These are phyloP conservation scores for Pseudonaja textilis DNA, from an alignment of 2,113 vertebrate genomes.

Conservation along the genomic window DNA sequence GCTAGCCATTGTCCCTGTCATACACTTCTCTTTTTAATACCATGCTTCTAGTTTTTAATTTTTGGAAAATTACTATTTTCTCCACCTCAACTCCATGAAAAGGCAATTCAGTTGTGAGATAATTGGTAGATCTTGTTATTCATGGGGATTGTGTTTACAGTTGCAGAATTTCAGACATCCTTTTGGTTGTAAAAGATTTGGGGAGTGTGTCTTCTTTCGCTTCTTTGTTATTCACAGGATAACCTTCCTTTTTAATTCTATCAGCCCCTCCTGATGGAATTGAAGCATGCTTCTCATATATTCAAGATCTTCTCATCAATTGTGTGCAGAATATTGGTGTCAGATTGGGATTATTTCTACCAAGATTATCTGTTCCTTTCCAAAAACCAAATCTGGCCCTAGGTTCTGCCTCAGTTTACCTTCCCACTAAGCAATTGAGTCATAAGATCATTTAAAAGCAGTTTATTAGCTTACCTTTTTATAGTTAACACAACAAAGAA, in stretches of 20 bases:
- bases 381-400: too few species aligned
- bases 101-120: not conserved
- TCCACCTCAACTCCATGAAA: not conserved
- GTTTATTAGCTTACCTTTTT: too few species aligned
- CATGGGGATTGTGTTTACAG: not conserved
- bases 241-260: not conserved
- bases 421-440: too few species aligned
- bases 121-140: not conserved
- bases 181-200: not conserved
- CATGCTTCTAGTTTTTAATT: not conserved
- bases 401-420: too few species aligned
- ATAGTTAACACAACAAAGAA: too few species aligned
- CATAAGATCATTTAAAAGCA: too few species aligned
- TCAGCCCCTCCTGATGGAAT: not conserved
- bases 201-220: not conserved
- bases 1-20: not conserved
- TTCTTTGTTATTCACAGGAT: not conserved
- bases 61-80: not conserved
- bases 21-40: not conserved
- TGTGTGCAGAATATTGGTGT: not conserved
- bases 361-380: too few species aligned
- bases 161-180: not conserved
- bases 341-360: too few species aligned
- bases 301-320: not conserved
- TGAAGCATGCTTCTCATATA: not conserved